These are phyloP conservation scores for Drosophila tripunctata DNA, from an alignment of 2,888 invertebrate genomes.

Conservation along the genomic window DNA sequence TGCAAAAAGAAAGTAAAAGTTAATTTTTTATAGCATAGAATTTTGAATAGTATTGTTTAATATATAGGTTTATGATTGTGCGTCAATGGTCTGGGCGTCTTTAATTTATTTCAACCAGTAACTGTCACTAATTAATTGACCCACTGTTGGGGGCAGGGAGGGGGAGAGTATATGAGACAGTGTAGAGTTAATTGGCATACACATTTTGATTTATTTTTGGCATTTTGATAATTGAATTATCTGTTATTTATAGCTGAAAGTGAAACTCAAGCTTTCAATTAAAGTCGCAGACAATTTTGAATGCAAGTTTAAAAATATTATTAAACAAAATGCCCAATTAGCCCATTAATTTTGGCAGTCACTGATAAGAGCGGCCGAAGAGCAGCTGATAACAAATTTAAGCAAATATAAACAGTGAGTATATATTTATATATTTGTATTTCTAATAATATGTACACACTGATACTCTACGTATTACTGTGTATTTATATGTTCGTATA, in stretches of 20 bases:
- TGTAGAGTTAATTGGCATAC: constrained; percentile 2
- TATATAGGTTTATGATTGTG: constrained; percentile 4
- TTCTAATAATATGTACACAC: constrained; percentile 4
- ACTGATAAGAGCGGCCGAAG: constrained; percentile 37
- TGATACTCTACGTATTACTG: constrained; percentile 11
- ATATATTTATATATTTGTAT: neutral
- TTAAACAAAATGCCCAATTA: neutral
- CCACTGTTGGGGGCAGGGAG: neutral
- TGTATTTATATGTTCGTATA: neutral
- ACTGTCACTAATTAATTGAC: constrained; percentile 55
- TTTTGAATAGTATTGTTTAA: neutral
- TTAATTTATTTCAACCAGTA: constrained; percentile 27
- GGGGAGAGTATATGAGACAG: neutral
- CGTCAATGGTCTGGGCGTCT: constrained; percentile 47
- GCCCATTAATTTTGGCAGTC: constrained; percentile 4
- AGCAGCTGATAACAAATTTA: constrained; percentile 25
- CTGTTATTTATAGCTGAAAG: constrained; percentile 5
- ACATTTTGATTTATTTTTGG: constrained; percentile 49
- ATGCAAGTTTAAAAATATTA: neutral
- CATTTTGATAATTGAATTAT: constrained; percentile 26
- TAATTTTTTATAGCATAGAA: constrained; percentile 4
- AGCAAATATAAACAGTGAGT: constrained; percentile 17
- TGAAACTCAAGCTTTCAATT: neutral
- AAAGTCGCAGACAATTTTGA: neutral
- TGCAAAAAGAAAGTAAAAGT: constrained; percentile 7